Evolutionary conservation across 2,888 invertebrate species (phyloP).

Genomic region (Steinernema carpocapsae): DNA sequence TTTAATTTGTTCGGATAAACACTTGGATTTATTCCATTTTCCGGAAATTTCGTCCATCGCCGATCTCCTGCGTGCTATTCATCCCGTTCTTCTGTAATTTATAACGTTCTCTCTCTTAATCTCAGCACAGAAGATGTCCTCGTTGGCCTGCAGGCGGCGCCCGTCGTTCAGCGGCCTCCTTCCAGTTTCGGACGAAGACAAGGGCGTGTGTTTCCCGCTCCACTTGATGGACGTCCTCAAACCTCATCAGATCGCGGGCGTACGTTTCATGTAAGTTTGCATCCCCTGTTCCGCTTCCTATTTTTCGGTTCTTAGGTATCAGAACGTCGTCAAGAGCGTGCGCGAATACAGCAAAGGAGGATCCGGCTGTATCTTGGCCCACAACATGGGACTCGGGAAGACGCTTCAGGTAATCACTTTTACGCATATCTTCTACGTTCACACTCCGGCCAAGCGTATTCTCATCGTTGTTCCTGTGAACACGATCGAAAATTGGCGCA

Average conservation of each 20-base stretch:
- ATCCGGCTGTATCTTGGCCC: constrained; percentile 96
- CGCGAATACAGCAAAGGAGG: constrained; percentile 84
- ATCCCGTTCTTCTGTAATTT: too few relatives aligned
- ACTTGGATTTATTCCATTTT: too few relatives aligned
- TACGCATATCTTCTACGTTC: constrained; percentile 69
- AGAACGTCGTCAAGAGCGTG: constrained; percentile 92
- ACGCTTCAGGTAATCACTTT: constrained; percentile 76
- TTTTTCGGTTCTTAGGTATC: constrained; percentile 74
- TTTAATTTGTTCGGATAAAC: too few relatives aligned
- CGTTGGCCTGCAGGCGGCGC: too few relatives aligned
- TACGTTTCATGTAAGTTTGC: constrained; percentile 59
- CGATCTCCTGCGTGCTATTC: too few relatives aligned
- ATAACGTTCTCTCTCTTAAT: too few relatives aligned
- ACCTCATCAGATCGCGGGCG: constrained; percentile 65
- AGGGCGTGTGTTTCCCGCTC: constrained; percentile 54
- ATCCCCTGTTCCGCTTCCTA: too few relatives aligned
- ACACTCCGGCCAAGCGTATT: constrained; percentile 69
- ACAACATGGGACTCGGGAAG: constrained; percentile 98
- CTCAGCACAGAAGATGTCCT: too few relatives aligned
- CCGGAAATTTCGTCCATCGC: too few relatives aligned
- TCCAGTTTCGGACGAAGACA: constrained; percentile 48
- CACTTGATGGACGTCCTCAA: constrained; percentile 61
- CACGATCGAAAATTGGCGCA: constrained; percentile 91
- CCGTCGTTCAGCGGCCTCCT: background rate
- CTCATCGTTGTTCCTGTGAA: constrained; percentile 97